These are phyloP conservation scores for Sminthurinus aureus DNA, from an alignment of 2,888 invertebrate species.

Conservation along the genomic window DNA sequence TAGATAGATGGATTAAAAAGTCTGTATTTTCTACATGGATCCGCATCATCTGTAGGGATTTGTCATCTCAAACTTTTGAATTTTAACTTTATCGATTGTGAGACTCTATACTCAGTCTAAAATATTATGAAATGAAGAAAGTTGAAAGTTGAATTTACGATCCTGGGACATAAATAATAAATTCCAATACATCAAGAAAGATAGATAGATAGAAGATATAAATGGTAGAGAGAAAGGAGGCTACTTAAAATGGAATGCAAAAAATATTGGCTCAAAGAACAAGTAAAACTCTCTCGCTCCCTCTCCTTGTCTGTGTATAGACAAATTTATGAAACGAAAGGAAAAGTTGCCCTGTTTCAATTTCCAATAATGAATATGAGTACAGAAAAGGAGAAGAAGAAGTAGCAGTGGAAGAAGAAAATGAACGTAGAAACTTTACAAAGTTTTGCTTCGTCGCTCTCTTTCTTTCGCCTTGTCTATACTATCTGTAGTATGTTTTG, in stretches of 20 bases:
- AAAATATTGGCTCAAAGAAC: neutral
- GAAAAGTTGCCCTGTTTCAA: neutral
- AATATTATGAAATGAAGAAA: neutral
- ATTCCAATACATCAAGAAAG: neutral
- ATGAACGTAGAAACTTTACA: neutral
- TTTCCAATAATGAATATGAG: conserved; percentile 1
- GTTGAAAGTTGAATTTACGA: neutral
- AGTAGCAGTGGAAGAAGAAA: neutral
- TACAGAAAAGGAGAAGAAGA: neutral
- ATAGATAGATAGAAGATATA: neutral
- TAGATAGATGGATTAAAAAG: no score
- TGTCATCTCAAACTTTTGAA: neutral
- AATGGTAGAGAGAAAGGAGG: neutral
- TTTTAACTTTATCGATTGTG: neutral
- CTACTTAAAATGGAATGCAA: neutral
- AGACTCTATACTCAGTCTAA: neutral
- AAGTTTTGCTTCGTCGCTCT: neutral
- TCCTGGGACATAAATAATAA: neutral
- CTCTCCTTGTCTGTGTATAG: neutral
- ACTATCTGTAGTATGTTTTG: neutral
- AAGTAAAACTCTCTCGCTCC: no score
- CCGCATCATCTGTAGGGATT: neutral
- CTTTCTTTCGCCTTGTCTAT: neutral
- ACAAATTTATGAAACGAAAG: neutral
- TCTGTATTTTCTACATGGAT: no score